phyloP scores from a whole-genome alignment of 2,888 invertebrate genomes.

The Deroplatys truncata region DNA sequence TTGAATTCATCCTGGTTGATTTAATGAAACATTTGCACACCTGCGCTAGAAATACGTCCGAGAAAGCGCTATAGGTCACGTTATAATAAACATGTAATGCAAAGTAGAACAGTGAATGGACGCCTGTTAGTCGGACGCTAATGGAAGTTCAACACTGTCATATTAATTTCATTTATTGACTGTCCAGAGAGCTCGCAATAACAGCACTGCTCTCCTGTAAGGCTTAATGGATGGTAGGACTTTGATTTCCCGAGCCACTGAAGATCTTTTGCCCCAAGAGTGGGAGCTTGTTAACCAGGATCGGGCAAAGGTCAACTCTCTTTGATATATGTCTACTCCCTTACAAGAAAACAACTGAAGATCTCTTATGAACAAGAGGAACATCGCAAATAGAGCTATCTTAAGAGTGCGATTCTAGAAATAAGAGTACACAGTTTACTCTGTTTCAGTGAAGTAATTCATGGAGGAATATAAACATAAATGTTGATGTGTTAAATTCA shows the following conservation, averaged over 20 bases:
- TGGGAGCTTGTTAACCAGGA: background rate
- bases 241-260: background rate
- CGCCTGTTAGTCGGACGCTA: background rate
- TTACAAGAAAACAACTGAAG: too few species aligned
- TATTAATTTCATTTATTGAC: background rate
- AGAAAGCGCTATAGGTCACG: too few species aligned
- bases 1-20: too few species aligned
- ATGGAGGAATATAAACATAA: too few species aligned
- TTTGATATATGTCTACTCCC: background rate
- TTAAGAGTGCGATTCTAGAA: too few species aligned
- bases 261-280: background rate
- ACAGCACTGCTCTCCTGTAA: background rate
- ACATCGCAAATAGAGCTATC: too few species aligned
- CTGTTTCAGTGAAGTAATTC: too few species aligned
- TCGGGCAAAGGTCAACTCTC: background rate
- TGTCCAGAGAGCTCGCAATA: background rate
- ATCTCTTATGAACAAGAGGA: too few species aligned
- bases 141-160: background rate
- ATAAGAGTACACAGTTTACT: too few species aligned
- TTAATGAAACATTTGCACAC: background rate
- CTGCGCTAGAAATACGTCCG: too few species aligned
- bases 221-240: background rate
- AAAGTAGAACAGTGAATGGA: background rate
- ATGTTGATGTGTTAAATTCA: too few species aligned
- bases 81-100: background rate